Evolutionary conservation across 2,888 invertebrate species (phyloP).

Genomic region (Lacanobia wlatinum): DNA sequence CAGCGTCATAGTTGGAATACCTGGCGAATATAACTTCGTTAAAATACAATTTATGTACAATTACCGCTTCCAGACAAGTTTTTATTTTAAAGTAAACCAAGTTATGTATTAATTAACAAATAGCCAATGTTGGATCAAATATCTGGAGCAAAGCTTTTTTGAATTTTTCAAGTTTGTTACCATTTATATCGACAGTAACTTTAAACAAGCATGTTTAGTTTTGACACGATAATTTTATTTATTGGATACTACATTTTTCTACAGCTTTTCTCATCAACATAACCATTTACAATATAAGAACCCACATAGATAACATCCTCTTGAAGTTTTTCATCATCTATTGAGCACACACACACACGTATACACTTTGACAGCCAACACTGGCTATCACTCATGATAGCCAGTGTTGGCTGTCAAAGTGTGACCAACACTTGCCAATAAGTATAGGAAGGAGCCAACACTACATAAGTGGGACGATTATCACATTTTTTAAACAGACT

Average conservation of each 20-base stretch:
- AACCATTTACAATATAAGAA: no score
- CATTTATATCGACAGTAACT: conserved; percentile 22
- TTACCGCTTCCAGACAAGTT: conserved; percentile 64
- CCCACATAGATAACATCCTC: no score
- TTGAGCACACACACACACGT: no score
- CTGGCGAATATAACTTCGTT: conserved; percentile 59
- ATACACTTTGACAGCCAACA: no score
- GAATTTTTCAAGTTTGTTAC: conserved; percentile 3
- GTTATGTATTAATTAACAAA: conserved; percentile 55
- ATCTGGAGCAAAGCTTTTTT: conserved; percentile 44
- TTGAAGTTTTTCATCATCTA: no score
- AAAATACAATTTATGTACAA: conserved; percentile 69
- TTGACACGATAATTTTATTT: conserved; percentile 25
- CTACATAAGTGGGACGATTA: background rate
- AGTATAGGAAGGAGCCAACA: background rate
- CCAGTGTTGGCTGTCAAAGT: background rate
- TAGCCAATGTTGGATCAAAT: conserved; percentile 44
- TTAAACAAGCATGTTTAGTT: conserved; percentile 10
- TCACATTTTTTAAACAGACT: background rate
- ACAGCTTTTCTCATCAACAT: background rate
- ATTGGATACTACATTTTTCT: background rate
- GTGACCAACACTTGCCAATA: background rate
- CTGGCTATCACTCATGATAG: no score
- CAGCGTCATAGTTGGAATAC: conserved; percentile 54
- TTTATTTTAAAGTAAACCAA: conserved; percentile 23